Percentiles rank a stretch among this genome's conserved stretches.
Conservation (phyloP, 2,888 invertebrate species). For the Acanthoscelides obtectus region DNA sequence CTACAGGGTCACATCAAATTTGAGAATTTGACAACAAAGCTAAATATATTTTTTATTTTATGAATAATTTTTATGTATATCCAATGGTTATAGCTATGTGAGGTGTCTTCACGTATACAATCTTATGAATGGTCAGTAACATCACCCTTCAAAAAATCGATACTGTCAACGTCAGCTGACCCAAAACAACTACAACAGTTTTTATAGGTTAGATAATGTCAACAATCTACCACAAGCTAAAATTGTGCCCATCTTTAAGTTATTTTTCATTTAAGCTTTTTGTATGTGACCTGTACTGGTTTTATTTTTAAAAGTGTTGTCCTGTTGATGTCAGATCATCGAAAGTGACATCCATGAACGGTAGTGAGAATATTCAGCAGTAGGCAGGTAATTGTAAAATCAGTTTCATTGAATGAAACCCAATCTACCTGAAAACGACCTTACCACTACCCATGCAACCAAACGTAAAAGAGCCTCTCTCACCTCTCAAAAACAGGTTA, state of each 20-base stretch:
- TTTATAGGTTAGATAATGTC: background rate
- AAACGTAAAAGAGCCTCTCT: slow-evolving; percentile 14
- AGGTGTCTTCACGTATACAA: background rate
- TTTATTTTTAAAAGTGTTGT: background rate
- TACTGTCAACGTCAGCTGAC: background rate
- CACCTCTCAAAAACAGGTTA: slow-evolving; percentile 36
- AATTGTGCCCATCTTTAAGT: background rate
- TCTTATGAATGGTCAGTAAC: background rate
- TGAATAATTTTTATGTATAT: too few species aligned
- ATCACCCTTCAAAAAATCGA: background rate
- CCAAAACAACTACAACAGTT: background rate
- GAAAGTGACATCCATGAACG: background rate
- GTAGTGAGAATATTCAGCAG: background rate
- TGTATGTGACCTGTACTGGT: too few species aligned
- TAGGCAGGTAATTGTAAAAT: background rate
- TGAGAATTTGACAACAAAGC: too few species aligned
- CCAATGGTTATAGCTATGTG: too few species aligned
- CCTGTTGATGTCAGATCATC: background rate
- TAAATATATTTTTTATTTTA: background rate
- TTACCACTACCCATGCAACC: background rate
- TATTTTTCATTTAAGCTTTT: background rate
- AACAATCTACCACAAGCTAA: background rate
- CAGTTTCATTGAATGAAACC: background rate
- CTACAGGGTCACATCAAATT: too few species aligned
- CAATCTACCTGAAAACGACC: background rate